Base-by-base conservation (phyloP, 2,888 invertebrate genomes). In the Chymomyza fuscimana region DNA sequence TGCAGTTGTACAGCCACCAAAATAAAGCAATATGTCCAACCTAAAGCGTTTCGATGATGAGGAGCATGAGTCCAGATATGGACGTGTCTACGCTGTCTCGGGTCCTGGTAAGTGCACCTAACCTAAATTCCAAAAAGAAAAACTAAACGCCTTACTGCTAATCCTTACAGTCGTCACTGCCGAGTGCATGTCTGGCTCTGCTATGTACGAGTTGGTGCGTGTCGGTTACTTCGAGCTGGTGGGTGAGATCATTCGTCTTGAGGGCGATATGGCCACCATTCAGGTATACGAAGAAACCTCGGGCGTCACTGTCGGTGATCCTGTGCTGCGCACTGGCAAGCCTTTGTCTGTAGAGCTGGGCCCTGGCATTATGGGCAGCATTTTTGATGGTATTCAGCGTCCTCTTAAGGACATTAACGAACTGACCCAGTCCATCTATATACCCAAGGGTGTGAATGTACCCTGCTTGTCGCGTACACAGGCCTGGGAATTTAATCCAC, bases 371-470 rank as follows among this genome's bases (percentile, higher is more conserved):
- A 95, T 99, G 94, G 98, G 98, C 80, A 98, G 98, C 92, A 99
- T 99, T 93, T 99, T 99, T 93, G 99, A 99, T 93, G 99, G 99
- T 93, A 99, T 99, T 93, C 99, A 99, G 93, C 96, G 99, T 90
- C 99, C 99, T 0, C 92, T 99, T 89, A 98, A 97, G 92, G 99
- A 98, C 93, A 99, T 99, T 92, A 94, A 96, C 91, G 97, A 98
- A 91, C 92, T 98, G 77, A 98, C 98, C 1, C 94, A 95, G 91
- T 98, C 98, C 90, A 99, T 99, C 93, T 99, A 99, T 94, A 99
- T 99, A 93, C 99, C 99, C 59, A 99, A 99, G 93, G 99, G 99
- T 92, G 95, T 99, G 63, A 99, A 99, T 92, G 95, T 96, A 71
- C 98, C 98, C n/a, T 94, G 96, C 64, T 93, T 99, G 72, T 96